These are phyloP conservation scores for Catostylus mosaicus DNA, from an alignment of 30 jellyfish, hydroid and myxozoan genomes.

Conservation along the genomic window DNA sequence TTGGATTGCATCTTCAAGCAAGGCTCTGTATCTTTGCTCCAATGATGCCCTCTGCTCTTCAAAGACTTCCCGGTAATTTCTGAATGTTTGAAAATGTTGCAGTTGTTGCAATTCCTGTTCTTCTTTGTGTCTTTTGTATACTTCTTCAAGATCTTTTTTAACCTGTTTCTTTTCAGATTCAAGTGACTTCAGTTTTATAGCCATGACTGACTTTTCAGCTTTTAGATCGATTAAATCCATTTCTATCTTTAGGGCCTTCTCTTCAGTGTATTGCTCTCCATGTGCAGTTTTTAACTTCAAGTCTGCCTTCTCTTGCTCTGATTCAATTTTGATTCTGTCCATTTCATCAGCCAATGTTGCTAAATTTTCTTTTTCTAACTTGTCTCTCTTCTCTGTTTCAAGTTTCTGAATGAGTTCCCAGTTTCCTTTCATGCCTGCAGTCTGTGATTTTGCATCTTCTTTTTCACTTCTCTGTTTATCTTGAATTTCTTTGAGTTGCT, in stretches of 20 bases:
- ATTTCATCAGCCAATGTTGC: conserved; percentile 96
- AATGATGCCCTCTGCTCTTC: conserved; percentile 97
- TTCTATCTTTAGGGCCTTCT: conserved; percentile 77
- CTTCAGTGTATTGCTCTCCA: conserved; percentile 60
- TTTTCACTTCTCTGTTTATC: conserved; percentile 89
- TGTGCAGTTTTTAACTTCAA: conserved; percentile 69
- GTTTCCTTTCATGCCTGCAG: conserved; percentile 81
- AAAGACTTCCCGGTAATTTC: conserved; percentile 94
- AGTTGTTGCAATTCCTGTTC: conserved; percentile 95
- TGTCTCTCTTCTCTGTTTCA: conserved; percentile 91
- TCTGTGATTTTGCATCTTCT: conserved; percentile 90
- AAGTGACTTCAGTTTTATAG: conserved; percentile 87
- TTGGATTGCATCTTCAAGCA: conserved; percentile 96
- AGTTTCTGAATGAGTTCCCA: conserved; percentile 84
- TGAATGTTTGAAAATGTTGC: conserved; percentile 95
- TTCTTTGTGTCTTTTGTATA: conserved; percentile 89
- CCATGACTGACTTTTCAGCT: conserved; percentile 97
- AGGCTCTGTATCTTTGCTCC: conserved; percentile 92
- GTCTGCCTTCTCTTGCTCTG: conserved; percentile 96
- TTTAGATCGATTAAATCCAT: conserved; percentile 84
- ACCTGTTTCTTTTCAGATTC: conserved; percentile 84
- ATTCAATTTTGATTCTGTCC: conserved; percentile 92
- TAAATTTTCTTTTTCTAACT: conserved; percentile 83
- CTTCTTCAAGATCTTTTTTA: conserved; percentile 71
- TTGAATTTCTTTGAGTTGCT: conserved; percentile 86